Evolutionary conservation across 2,797 vertebrate species (phyloP), one percentile per base, ranked within the genome.

Genomic region (Mormyrops boulengeri): DNA sequence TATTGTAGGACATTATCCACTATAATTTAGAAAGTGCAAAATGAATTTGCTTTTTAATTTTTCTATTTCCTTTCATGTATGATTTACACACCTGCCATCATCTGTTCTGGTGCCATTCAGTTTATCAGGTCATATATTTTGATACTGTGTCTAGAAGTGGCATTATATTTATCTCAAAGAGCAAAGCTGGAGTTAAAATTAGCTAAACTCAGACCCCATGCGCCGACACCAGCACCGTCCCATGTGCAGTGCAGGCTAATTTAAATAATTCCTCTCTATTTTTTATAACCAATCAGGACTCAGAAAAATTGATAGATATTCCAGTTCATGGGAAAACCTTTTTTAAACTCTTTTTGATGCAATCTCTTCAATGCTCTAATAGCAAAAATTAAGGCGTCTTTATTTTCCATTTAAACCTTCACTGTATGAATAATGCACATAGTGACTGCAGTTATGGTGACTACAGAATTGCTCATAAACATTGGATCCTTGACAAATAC

Each of bases 381-480:
- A 8, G 17, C 17, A 80, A 44, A 80, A 44, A 80, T 17, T 17
- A 80, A 80, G 0, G 38, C 14, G 73, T 80, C 34, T 77, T 77
- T 77, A 80, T 44, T 80, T 38, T 44, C 38, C 73, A 80, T 41
- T 80, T 44, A n/a, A 38, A 80, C 73, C 38, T 44, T 17, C 73
- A 80, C 38, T 53, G 26, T 50, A 53, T 85, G 49, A 52, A 26
- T 53, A 50, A 53, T n/a, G 9, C 84, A 50, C 47, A 50, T 53
- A 52, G 50, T 30, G 9, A 53, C 57, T 52, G 34, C 14, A 89
- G 41, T 44, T 66, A 85, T 55, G 49, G 55, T 50, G 22, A 89
- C 55, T 85, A 50, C 85, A 69, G 57, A 73, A 69, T 86, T 89
- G 89, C 57, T 89, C 89, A 86, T 89, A 86, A 89, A 86, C 53